Percentiles rank a stretch among this genome's conserved stretches.
These are phyloP conservation scores for Rafetus swinhoei DNA, from an alignment of 2,113 vertebrate genomes.

Conservation along the genomic window DNA sequence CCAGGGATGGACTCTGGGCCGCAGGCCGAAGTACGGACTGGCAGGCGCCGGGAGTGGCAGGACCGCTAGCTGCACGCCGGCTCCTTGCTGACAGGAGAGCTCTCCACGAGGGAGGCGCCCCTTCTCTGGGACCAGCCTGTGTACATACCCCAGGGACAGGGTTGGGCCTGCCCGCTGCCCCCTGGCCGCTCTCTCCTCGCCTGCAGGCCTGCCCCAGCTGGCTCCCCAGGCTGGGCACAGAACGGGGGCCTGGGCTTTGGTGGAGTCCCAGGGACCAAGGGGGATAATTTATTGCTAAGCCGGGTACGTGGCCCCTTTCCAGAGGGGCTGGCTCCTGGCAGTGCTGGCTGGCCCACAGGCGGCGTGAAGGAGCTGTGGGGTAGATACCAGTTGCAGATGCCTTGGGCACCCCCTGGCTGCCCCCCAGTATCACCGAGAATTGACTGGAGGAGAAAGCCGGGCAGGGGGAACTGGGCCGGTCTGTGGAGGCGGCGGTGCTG, in stretches of 20 bases:
- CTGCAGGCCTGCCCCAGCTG: background rate
- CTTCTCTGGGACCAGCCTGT: background rate
- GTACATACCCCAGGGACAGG: rapidly evolving
- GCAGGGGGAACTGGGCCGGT: background rate
- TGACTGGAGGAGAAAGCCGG: background rate
- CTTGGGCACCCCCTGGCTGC: background rate
- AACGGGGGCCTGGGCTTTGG: background rate
- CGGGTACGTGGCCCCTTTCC: background rate
- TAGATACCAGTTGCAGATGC: background rate
- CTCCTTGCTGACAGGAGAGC: constrained; percentile 9
- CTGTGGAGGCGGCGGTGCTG: too few species aligned
- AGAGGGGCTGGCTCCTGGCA: background rate
- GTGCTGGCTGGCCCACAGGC: background rate
- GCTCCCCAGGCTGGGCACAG: background rate
- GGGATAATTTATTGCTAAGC: background rate
- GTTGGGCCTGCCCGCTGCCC: background rate
- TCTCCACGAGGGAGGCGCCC: background rate
- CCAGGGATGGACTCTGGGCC: background rate
- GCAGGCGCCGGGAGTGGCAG: background rate
- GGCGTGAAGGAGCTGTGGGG: background rate
- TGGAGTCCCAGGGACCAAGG: background rate
- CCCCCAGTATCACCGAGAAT: background rate
- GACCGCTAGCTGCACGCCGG: background rate
- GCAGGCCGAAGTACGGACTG: background rate
- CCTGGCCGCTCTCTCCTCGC: background rate